These are phyloP conservation scores for Polydrusus pterygomalis DNA, from an alignment of 2,888 invertebrate species.

Conservation along the genomic window DNA sequence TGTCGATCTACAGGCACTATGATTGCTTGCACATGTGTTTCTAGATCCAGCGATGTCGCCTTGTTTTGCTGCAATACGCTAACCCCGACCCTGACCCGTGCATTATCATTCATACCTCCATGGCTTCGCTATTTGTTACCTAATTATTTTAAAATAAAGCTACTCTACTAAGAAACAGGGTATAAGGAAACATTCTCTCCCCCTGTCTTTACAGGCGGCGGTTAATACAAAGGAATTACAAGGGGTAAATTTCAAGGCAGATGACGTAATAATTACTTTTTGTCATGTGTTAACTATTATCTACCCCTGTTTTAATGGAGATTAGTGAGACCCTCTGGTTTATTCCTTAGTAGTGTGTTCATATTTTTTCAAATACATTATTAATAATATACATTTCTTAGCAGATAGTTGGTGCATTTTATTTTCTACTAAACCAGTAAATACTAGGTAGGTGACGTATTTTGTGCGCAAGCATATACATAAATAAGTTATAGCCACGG, in stretches of 20 bases:
- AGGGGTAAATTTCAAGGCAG: constrained; percentile 22
- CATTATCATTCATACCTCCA: constrained; percentile 5
- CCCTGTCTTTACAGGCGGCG: constrained; percentile 4
- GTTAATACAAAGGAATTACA: constrained; percentile 29
- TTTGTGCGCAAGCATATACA: no score
- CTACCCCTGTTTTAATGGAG: constrained; percentile 19
- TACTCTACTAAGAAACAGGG: constrained; percentile 3
- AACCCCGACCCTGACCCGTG: no score
- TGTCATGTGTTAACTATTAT: constrained; percentile 30
- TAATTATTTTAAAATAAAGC: constrained; percentile 28
- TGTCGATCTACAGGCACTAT: no score
- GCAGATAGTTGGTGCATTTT: no score
- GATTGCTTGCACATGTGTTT: no score
- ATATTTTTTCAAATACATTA: no score
- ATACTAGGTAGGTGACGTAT: no score
- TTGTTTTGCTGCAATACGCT: no score
- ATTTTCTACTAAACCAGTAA: no score
- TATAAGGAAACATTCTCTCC: constrained; percentile 13
- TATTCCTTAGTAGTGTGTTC: background rate
- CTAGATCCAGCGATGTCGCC: no score
- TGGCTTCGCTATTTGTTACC: constrained; percentile 8
- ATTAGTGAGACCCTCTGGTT: background rate
- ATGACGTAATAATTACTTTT: constrained; percentile 27
- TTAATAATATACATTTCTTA: no score
- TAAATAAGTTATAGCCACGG: no score